Evolutionary conservation across 92 coral and sea anemone genomes (phyloP).

Genomic region (Actinernus sp.): DNA sequence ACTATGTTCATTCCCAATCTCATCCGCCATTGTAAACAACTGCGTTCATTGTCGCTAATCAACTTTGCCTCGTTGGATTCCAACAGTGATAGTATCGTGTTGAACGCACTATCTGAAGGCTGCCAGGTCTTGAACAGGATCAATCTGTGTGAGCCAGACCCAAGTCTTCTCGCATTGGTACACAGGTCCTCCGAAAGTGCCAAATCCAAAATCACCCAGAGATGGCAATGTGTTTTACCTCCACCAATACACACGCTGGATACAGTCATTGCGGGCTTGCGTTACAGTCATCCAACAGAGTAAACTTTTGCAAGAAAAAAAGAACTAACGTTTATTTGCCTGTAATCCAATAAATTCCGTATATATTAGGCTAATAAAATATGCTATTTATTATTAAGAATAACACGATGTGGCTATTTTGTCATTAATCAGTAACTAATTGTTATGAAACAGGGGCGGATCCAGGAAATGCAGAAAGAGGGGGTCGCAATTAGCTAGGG

Average conservation of each 20-base stretch:
- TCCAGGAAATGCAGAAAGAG: no score
- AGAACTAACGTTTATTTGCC: background rate
- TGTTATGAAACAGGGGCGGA: no score
- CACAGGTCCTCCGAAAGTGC: conserved; percentile 74
- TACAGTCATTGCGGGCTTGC: conserved; percentile 78
- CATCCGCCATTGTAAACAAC: conserved; percentile 81
- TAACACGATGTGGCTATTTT: no score
- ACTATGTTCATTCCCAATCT: conserved; percentile 93
- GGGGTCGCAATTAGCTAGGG: no score
- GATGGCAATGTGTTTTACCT: conserved; percentile 98
- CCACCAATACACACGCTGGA: conserved; percentile 95
- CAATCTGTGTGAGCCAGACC: conserved; percentile 96
- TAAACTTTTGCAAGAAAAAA: background rate
- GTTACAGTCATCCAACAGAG: conserved; percentile 54
- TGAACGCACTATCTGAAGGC: conserved; percentile 84
- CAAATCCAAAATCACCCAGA: conserved; percentile 83
- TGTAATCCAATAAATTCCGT: no score
- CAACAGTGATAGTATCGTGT: conserved; percentile 80
- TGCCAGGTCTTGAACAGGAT: conserved; percentile 76
- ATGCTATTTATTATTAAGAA: no score
- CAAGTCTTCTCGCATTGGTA: conserved; percentile 81
- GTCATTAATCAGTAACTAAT: no score
- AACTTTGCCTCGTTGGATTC: conserved; percentile 92
- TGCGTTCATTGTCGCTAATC: conserved; percentile 85
- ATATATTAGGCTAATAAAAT: no score